Evolutionary conservation across 1,140 invertebrate species (phyloP).

Genomic region (Anastrepha ludens): DNA sequence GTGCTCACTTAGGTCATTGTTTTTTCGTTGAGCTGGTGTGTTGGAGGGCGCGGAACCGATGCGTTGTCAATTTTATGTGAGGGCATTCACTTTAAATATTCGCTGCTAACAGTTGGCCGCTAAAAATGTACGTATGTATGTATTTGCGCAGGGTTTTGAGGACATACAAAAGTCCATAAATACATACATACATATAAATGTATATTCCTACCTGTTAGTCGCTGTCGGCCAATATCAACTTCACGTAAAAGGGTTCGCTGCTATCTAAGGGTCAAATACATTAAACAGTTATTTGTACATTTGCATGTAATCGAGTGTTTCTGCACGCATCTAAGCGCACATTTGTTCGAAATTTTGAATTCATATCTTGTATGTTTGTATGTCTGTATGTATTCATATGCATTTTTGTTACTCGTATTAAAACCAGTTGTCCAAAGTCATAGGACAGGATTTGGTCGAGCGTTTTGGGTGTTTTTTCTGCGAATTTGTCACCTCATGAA

Average conservation of each 20-base stretch:
- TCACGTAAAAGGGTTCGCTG: neutral
- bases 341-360: too few relatives aligned
- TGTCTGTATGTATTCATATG: too few relatives aligned
- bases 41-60: neutral
- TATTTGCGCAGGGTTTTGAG: neutral
- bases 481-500: too few relatives aligned
- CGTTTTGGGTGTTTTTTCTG: too few relatives aligned
- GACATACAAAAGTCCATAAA: neutral
- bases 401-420: too few relatives aligned
- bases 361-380: too few relatives aligned
- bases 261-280: neutral
- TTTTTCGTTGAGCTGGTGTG: neutral
- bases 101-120: neutral
- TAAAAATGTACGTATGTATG: neutral
- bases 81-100: constrained; percentile 18
- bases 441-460: too few relatives aligned
- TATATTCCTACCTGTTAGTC: neutral
- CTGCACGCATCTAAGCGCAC: too few relatives aligned
- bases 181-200: neutral
- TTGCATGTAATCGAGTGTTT: neutral
- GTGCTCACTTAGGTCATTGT: constrained; percentile 23
- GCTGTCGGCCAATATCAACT: neutral
- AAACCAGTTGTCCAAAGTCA: too few relatives aligned
- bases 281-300: neutral
- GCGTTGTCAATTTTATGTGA: constrained; percentile 5